These are phyloP conservation scores for Tangara arthus DNA, from an alignment of 2,797 vertebrate species.

Conservation along the genomic window DNA sequence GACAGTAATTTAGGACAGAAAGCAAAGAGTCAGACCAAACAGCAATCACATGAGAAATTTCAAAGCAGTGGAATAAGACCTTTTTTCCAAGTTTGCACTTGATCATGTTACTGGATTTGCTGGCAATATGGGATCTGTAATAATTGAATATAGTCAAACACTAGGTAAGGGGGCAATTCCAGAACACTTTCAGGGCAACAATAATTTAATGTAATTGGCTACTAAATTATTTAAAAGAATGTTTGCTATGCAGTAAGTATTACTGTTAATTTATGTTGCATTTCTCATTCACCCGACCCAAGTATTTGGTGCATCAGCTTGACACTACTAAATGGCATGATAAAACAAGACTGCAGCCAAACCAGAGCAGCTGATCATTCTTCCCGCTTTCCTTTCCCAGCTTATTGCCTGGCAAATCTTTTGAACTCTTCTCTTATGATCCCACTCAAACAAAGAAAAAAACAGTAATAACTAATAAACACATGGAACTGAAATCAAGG, in stretches of 20 bases:
- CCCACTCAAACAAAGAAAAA: not conserved
- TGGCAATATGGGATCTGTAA: not conserved
- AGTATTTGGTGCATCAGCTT: not conserved
- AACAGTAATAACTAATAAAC: not conserved
- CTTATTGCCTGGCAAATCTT: slow-evolving; percentile 6
- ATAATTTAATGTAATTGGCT: not conserved
- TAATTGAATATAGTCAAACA: not conserved
- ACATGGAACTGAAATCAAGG: not conserved
- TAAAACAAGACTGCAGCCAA: not conserved
- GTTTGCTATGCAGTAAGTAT: not conserved
- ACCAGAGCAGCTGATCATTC: not conserved
- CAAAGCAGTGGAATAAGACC: not conserved
- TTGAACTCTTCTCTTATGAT: not conserved
- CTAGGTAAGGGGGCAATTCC: not conserved
- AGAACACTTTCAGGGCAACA: not conserved
- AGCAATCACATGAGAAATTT: not conserved
- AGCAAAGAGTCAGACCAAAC: not conserved
- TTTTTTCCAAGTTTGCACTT: not conserved
- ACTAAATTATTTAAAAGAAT: not conserved
- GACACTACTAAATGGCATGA: not conserved
- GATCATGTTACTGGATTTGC: not conserved
- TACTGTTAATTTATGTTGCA: not conserved
- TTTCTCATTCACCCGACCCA: not conserved
- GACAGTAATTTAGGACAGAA: not conserved
- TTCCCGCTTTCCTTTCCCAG: slow-evolving; percentile 16